Conservation (phyloP, 2,113 vertebrate species). For the Daphoenositta chrysoptera region DNA sequence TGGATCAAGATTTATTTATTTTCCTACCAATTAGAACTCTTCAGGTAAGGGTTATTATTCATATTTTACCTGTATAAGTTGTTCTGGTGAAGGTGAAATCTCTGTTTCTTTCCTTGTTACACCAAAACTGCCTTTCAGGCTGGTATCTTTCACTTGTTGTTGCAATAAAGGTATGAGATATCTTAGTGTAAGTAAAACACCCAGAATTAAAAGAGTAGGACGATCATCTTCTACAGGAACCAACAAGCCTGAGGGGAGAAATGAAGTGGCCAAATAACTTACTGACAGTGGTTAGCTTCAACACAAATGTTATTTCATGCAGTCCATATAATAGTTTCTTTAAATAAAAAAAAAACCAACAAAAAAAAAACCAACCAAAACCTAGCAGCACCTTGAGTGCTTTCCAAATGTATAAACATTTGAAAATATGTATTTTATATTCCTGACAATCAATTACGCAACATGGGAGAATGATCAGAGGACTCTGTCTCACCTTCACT, state of each 20-base stretch:
- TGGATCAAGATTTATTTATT: background rate
- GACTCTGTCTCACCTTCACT: background rate
- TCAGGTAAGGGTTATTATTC: background rate
- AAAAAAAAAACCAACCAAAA: background rate
- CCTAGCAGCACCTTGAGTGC: background rate
- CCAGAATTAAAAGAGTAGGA: constrained; percentile 86
- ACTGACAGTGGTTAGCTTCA: background rate
- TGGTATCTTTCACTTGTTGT: constrained; percentile 91
- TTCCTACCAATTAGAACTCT: background rate
- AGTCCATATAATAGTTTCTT: background rate
- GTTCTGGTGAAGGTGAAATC: constrained; percentile 87
- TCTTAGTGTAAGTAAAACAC: constrained; percentile 89
- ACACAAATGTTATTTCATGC: background rate
- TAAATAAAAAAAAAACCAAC: rapidly evolving
- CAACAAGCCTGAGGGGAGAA: constrained; percentile 78
- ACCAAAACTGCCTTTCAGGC: constrained; percentile 96
- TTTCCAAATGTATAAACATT: background rate
- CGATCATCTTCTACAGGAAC: constrained; percentile 87
- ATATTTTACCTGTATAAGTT: constrained; percentile 86
- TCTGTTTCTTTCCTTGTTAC: constrained; percentile 92
- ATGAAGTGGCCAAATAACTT: background rate
- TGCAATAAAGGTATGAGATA: constrained; percentile 93
- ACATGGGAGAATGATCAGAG: background rate
- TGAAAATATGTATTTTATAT: background rate
- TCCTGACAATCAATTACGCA: background rate